Conservation (phyloP, 2,797 vertebrate species). For the Clamator glandarius region DNA sequence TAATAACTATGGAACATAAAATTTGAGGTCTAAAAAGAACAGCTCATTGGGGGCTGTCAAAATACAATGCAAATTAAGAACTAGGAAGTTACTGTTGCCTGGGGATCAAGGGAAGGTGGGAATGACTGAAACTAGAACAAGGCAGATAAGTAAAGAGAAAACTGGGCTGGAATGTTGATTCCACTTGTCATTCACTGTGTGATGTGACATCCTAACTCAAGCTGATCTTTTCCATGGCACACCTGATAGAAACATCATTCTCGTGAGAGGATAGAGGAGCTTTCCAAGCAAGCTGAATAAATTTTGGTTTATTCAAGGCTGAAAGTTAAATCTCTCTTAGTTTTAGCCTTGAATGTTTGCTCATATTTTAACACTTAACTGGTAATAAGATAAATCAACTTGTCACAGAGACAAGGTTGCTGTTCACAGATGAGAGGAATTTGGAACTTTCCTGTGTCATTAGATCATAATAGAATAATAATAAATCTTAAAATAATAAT, state of each 20-base stretch:
- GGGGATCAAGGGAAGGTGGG: background rate
- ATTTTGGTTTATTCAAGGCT: background rate
- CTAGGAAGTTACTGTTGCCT: background rate
- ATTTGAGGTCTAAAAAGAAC: background rate
- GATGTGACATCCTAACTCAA: background rate
- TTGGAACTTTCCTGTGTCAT: background rate
- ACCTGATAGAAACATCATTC: background rate
- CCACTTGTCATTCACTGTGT: background rate
- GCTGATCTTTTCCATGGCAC: background rate
- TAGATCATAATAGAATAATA: background rate
- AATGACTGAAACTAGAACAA: background rate
- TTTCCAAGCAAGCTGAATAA: background rate
- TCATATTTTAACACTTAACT: fast-evolving
- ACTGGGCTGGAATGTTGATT: background rate
- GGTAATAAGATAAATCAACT: background rate
- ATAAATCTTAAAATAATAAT: background rate
- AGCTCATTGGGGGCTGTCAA: background rate
- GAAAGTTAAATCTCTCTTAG: background rate
- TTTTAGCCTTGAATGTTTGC: background rate
- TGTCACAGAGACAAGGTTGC: background rate
- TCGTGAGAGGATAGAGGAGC: background rate
- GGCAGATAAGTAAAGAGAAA: background rate
- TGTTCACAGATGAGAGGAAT: background rate
- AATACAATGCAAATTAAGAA: background rate
- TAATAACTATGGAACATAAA: background rate